These are phyloP conservation scores for Nomada hirtipes DNA, from an alignment of 2,888 invertebrate genomes.

Conservation along the genomic window DNA sequence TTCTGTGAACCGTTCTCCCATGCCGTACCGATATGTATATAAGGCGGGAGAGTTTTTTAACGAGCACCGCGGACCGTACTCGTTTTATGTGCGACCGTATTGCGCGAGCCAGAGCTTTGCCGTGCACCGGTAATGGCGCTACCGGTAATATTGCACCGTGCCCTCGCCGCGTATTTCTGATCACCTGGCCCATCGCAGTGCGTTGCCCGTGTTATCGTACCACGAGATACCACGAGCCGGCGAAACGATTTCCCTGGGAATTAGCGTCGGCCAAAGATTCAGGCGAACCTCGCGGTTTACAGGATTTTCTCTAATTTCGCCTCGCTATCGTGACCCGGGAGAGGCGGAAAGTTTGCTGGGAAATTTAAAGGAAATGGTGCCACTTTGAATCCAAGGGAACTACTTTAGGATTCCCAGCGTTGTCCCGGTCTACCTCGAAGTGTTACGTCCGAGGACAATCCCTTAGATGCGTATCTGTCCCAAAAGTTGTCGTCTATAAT, in stretches of 20 bases:
- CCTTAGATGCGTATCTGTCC: background rate
- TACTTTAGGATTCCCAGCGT: background rate
- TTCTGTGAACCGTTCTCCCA: conserved; percentile 52
- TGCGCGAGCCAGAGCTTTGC: conserved; percentile 49
- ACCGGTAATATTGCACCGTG: conserved; percentile 51
- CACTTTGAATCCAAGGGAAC: background rate
- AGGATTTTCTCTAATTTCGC: conserved; percentile 9
- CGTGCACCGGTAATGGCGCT: conserved; percentile 61
- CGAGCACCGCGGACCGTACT: conserved; percentile 54
- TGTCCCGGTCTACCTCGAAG: too few relatives aligned
- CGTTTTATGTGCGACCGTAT: conserved; percentile 32
- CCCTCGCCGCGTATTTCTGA: conserved; percentile 37
- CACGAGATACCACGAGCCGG: background rate
- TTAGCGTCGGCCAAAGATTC: background rate
- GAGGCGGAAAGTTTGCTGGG: background rate
- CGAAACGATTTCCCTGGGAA: background rate
- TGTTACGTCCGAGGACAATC: background rate
- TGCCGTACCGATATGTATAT: conserved; percentile 61
- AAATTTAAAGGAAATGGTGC: background rate
- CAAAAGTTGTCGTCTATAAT: background rate
- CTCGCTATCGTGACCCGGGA: background rate
- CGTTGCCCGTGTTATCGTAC: background rate
- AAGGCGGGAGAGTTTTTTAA: conserved; percentile 66
- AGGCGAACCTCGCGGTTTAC: background rate
- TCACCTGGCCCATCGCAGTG: conserved; percentile 4